Evolutionary conservation across 2,888 invertebrate genomes (phyloP).

Genomic region (Serrognathus titanus): DNA sequence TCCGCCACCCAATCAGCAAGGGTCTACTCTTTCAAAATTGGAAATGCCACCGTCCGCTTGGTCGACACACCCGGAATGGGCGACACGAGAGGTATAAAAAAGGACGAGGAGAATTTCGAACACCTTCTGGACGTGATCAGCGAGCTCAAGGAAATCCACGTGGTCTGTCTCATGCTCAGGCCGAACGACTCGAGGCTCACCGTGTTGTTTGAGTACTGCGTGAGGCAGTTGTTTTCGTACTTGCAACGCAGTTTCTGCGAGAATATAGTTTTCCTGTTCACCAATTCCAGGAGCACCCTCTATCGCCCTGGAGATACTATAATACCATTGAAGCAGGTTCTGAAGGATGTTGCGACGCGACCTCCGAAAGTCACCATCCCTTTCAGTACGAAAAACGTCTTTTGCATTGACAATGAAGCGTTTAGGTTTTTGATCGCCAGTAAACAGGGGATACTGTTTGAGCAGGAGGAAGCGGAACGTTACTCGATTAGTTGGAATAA

Average conservation of each 20-base stretch:
- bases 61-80: conserved; percentile 25
- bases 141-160: conserved; percentile 17
- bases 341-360: conserved; percentile 9
- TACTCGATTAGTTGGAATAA: conserved; percentile 16
- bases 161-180: conserved; percentile 21
- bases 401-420: conserved; percentile 21
- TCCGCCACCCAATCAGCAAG: conserved; percentile 19
- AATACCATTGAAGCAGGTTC: conserved; percentile 9
- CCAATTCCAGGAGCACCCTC: conserved; percentile 19
- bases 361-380: conserved; percentile 18
- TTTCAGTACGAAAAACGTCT: conserved; percentile 12
- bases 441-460: conserved; percentile 6
- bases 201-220: conserved; percentile 21
- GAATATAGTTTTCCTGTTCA: conserved; percentile 23
- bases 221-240: conserved; percentile 19
- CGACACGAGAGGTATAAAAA: conserved; percentile 32
- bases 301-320: conserved; percentile 22
- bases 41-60: conserved; percentile 1
- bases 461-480: conserved; percentile 2
- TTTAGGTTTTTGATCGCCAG: conserved; percentile 16
- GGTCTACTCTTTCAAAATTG: conserved; percentile 2
- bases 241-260: conserved; percentile 18
- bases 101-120: conserved; percentile 36
- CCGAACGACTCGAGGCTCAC: conserved; percentile 20
- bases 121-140: conserved; percentile 25